Evolutionary conservation across 2,113 vertebrate genomes (phyloP).

Genomic region (Psammodynastes pulverulentus): DNA sequence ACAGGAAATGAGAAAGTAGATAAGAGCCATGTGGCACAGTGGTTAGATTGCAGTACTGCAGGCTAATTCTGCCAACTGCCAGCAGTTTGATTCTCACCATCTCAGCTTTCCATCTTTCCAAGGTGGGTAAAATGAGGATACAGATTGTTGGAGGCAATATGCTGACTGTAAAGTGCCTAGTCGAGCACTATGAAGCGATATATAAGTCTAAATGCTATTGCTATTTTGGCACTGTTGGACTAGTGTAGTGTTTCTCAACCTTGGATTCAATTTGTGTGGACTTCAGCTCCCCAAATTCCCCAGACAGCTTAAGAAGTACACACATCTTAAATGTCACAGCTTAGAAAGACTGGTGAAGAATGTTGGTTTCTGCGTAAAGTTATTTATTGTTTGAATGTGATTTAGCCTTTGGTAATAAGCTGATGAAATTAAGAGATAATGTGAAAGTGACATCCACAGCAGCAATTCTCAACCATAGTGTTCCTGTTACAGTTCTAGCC

Average conservation of each 20-base stretch:
- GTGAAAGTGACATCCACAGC: not conserved
- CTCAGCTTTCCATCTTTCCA: no score
- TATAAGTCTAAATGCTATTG: no score
- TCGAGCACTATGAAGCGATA: no score
- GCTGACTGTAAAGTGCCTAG: no score
- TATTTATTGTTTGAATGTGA: not conserved
- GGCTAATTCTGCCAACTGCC: no score
- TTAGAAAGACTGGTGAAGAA: not conserved
- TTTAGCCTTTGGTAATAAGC: not conserved
- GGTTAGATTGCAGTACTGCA: no score
- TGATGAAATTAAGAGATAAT: not conserved
- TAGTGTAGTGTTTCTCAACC: not conserved
- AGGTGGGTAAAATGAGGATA: no score
- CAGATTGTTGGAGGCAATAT: no score
- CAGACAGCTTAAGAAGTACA: not conserved
- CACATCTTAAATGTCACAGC: not conserved
- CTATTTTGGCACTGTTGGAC: not conserved
- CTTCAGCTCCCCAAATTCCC: not conserved
- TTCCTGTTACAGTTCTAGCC: not conserved
- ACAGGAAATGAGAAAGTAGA: no score
- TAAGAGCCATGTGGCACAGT: no score
- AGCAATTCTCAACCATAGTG: not conserved
- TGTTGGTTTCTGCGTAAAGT: not conserved
- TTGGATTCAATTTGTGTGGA: not conserved
- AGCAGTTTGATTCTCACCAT: no score